Conservation (phyloP, 2,113 vertebrate genomes). For the Mastomys natalensis region DNA sequence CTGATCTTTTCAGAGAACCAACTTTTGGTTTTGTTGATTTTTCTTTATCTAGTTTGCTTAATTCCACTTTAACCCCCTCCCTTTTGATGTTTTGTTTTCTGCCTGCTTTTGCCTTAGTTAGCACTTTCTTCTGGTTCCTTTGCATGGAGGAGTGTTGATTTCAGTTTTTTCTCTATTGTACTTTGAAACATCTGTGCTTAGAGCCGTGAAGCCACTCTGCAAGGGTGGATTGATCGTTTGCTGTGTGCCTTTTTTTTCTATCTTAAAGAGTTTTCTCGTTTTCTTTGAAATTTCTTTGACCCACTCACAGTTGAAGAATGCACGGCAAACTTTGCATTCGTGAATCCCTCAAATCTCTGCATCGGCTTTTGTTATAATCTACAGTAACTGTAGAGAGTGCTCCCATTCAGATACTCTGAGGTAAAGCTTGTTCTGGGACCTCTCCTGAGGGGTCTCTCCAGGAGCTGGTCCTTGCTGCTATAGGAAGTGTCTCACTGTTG, state of each 20-base stretch:
- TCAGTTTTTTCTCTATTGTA: neutral
- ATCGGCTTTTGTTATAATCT: neutral
- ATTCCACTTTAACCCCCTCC: neutral
- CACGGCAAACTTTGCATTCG: neutral
- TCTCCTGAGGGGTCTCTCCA: neutral
- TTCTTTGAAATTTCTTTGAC: neutral
- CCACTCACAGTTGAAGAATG: neutral
- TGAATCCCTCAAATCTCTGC: neutral
- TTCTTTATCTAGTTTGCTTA: neutral
- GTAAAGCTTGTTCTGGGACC: neutral
- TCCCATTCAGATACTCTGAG: neutral
- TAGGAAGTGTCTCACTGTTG: neutral
- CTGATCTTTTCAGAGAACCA: neutral
- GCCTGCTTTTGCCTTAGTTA: neutral
- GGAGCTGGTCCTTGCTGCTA: neutral
- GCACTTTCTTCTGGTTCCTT: neutral
- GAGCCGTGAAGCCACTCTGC: neutral
- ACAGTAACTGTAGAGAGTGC: neutral
- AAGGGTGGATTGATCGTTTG: neutral
- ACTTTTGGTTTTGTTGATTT: neutral
- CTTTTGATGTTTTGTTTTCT: neutral
- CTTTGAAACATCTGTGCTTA: neutral
- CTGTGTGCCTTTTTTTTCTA: neutral
- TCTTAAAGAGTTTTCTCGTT: conserved; percentile 9
- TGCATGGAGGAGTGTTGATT: neutral